Percentiles rank a stretch among this genome's conserved stretches.
Conservation (phyloP, 2,113 vertebrate genomes). For the Centropristis striata region DNA sequence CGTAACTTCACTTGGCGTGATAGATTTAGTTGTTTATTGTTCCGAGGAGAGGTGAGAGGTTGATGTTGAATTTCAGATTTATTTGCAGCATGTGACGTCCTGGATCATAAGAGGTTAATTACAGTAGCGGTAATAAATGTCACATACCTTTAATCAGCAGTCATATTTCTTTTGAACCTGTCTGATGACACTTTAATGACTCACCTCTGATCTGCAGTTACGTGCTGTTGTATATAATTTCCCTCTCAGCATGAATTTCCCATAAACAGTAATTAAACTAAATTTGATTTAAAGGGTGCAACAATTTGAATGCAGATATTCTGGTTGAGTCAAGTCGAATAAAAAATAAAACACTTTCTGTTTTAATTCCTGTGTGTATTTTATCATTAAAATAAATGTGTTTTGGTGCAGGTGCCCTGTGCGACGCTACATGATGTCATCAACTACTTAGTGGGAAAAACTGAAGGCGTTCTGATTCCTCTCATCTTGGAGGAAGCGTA, state of each 20-base stretch:
- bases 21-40: background rate
- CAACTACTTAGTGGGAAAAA: slow-evolving; percentile 80
- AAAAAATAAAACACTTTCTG: too few species aligned
- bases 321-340: background rate
- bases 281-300: background rate
- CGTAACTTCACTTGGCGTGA: too few species aligned
- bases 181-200: background rate
- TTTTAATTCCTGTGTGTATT: background rate
- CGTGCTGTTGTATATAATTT: background rate
- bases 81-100: background rate
- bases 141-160: background rate
- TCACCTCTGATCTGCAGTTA: background rate
- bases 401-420: slow-evolving; percentile 81
- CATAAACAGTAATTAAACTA: slow-evolving; percentile 1
- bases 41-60: background rate
- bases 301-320: background rate
- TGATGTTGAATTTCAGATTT: background rate
- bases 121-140: background rate
- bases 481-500: slow-evolving; percentile 84
- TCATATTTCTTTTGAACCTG: background rate
- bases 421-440: slow-evolving; percentile 82
- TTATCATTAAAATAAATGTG: background rate
- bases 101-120: background rate
- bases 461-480: slow-evolving; percentile 77
- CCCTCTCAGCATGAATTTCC: background rate